These are phyloP conservation scores for Gasterosteus aculeatus DNA, from an alignment of 2,113 vertebrate genomes.

Conservation along the genomic window DNA sequence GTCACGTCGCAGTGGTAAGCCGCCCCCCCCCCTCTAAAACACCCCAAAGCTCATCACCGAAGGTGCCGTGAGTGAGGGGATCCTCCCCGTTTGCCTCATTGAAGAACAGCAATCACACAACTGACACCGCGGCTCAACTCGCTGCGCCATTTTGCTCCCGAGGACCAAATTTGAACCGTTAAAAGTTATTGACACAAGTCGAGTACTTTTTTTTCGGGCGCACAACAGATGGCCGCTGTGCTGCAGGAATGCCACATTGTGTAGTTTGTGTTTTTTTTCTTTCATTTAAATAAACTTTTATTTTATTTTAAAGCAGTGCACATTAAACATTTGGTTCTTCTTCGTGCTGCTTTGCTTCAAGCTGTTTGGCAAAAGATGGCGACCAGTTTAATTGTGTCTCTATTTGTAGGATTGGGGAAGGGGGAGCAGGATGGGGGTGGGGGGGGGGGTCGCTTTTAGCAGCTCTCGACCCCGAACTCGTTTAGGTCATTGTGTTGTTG, in stretches of 20 bases:
- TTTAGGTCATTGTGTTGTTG: constrained; percentile 63
- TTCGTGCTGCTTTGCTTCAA: neutral
- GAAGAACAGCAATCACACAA: constrained; percentile 80
- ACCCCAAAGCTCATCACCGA: constrained; percentile 70
- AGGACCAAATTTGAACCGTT: constrained; percentile 69
- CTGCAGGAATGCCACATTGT: neutral
- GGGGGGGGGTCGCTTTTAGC: neutral
- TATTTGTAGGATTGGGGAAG: neutral
- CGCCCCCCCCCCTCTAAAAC: constrained; percentile 69
- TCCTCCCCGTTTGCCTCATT: constrained; percentile 74
- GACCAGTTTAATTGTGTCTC: neutral
- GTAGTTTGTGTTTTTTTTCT: neutral
- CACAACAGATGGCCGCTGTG: constrained; percentile 56
- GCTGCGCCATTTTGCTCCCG: constrained; percentile 18
- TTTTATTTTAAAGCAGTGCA: neutral
- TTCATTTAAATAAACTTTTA: neutral
- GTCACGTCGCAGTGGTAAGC: constrained; percentile 82
- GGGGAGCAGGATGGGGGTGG: neutral
- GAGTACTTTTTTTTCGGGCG: constrained; percentile 19
- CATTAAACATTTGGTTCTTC: neutral
- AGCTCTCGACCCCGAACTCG: neutral
- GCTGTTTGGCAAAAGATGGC: neutral
- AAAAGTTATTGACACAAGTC: constrained; percentile 63
- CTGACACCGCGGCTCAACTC: constrained; percentile 76
- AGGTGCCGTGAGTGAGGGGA: constrained; percentile 68